Conservation (phyloP, 2,888 invertebrate species). For the Eucriotettix oculatus region DNA sequence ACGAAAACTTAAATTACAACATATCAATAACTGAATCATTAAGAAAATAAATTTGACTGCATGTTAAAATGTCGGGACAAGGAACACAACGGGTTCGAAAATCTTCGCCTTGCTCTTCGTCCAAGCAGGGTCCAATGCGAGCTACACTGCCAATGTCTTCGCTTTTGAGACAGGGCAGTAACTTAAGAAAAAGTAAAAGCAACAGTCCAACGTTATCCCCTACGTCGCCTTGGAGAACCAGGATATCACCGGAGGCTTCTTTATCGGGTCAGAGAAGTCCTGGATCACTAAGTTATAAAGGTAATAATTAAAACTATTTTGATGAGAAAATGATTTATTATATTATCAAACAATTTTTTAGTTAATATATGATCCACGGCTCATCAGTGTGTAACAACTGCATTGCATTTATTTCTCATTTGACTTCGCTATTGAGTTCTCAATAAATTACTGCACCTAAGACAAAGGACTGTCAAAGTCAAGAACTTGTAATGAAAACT, state of each 20-base stretch:
- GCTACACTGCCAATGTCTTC: conserved; percentile 62
- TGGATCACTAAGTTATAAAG: conserved; percentile 55
- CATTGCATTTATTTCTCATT: not conserved
- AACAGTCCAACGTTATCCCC: conserved; percentile 50
- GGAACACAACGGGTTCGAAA: conserved; percentile 36
- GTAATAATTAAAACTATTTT: conserved; percentile 24
- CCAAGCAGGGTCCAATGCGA: conserved; percentile 51
- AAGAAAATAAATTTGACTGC: conserved; percentile 31
- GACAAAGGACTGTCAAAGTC: not conserved
- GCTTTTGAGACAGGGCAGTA: conserved; percentile 46
- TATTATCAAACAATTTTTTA: not conserved
- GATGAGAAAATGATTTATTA: not conserved
- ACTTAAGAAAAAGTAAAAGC: conserved; percentile 38
- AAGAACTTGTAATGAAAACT: no score
- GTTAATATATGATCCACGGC: not conserved
- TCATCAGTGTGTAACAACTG: not conserved
- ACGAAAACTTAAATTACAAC: conserved; percentile 9
- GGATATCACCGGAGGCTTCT: conserved; percentile 51
- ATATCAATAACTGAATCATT: conserved; percentile 12
- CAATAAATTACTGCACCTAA: not conserved
- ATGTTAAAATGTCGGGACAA: conserved; percentile 34
- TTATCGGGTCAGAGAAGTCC: conserved; percentile 56
- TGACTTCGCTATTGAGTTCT: not conserved
- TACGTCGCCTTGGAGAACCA: conserved; percentile 44
- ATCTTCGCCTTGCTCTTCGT: conserved; percentile 44